Percentiles rank a stretch among this genome's conserved stretches.
Evolutionary conservation across 2,888 invertebrate species (phyloP).

Genomic region (Harpalus rufipes): DNA sequence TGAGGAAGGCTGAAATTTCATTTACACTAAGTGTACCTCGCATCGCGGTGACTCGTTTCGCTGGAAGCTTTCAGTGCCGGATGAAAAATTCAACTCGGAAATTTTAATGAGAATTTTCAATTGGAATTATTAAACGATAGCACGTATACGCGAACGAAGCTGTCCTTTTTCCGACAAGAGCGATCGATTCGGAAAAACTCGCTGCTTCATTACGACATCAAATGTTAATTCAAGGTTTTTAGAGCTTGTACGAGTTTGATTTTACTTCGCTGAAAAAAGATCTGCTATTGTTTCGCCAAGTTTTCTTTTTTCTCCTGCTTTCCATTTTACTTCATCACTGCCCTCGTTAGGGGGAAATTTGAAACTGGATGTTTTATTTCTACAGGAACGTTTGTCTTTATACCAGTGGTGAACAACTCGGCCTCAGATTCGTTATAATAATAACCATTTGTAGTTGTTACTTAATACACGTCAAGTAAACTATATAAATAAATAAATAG

Average conservation of each 20-base stretch:
- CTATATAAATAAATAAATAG: too few relatives aligned
- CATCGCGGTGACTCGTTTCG: slow-evolving; percentile 27
- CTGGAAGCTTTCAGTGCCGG: slow-evolving; percentile 42
- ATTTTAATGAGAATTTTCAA: slow-evolving; percentile 65
- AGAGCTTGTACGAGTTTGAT: slow-evolving; percentile 58
- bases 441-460: too few relatives aligned
- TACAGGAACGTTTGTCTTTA: not conserved
- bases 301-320: slow-evolving; percentile 3
- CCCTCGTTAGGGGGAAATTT: slow-evolving; percentile 37
- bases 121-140: slow-evolving; percentile 61
- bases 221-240: slow-evolving; percentile 64
- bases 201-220: slow-evolving; percentile 58
- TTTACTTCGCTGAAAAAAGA: slow-evolving; percentile 39
- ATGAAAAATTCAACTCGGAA: slow-evolving; percentile 54
- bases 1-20: slow-evolving; percentile 36
- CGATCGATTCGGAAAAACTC: slow-evolving; percentile 54
- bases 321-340: slow-evolving; percentile 28
- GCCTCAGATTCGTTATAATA: not conserved
- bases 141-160: slow-evolving; percentile 54
- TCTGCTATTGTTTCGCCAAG: slow-evolving; percentile 44
- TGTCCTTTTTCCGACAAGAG: slow-evolving; percentile 43
- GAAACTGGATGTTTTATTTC: slow-evolving; percentile 5
- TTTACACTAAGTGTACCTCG: slow-evolving; percentile 41
- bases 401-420: too few relatives aligned
- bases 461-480: too few relatives aligned